phyloP scores from a whole-genome alignment of 2,888 invertebrate species.

The Amiota mariae region DNA sequence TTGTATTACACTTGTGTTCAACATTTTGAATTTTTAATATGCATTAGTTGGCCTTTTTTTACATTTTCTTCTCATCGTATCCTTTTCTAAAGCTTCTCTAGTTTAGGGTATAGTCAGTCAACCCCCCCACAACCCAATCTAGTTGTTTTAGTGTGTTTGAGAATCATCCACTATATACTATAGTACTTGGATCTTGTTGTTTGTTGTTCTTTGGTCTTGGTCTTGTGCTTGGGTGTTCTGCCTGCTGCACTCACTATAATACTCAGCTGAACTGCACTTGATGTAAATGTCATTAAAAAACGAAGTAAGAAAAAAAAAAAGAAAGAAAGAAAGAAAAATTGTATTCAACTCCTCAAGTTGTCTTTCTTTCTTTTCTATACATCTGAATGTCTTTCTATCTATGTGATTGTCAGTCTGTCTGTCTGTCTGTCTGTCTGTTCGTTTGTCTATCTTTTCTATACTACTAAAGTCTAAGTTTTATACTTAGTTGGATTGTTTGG shows the following conservation, averaged over 20 bases:
- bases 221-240: slow-evolving; percentile 7
- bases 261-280: slow-evolving; percentile 10
- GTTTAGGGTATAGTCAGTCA: background rate
- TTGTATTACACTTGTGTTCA: slow-evolving; percentile 29
- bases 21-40: slow-evolving; percentile 39
- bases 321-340: background rate
- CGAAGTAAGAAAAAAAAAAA: background rate
- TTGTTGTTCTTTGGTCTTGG: background rate
- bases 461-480: no score
- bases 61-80: background rate
- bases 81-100: background rate
- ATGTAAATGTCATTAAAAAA: slow-evolving; percentile 29
- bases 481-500: no score
- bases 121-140: no score
- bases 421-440: slow-evolving; percentile 38
- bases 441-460: slow-evolving; percentile 22
- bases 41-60: slow-evolving; percentile 31
- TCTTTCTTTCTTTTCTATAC: slow-evolving; percentile 6
- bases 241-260: background rate
- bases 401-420: slow-evolving; percentile 36
- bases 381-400: no score
- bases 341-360: background rate
- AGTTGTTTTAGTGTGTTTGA: background rate
- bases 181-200: background rate
- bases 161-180: background rate